Base-by-base conservation (phyloP, 2,113 vertebrate species). In the Lipophrys pholis region DNA sequence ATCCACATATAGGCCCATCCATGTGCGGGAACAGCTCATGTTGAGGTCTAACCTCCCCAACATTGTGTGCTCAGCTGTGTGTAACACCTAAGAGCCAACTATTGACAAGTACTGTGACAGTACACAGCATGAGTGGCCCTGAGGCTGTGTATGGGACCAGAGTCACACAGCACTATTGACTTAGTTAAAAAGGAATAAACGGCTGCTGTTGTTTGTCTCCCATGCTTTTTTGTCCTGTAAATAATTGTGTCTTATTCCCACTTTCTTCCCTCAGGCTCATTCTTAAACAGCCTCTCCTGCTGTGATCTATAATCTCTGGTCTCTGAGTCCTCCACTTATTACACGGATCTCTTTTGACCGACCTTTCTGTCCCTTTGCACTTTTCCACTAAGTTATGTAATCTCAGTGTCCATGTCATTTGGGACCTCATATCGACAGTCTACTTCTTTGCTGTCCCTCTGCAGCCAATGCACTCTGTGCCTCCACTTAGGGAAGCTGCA, bases 21-120 rank as follows among this genome's bases (percentile, higher is more conserved):
- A 46, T 45, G 41, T 67, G 57, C 43, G 12, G 61, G 49, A 58
- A 16, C 38, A 41, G 65, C 21, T 59, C 50, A 14, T 50, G 38
- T 21, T 49, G n/a, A 56, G 57, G 66, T 69, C 61, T 67, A 30
- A 65, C 68, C 43, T 50, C 39, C 51, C 52, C 43, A 48, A 54
- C 64, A 42, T 15, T 85, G 81, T 85, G 73, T 80, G 62, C 64
- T 87, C 86, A 88, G 83, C 81, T 90, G 85, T 79, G 67, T 73
- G 53, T 50, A 70, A 73, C 69, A 76, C 65, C 54, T 71, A 69
- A 80, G 65, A 64, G 55, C 66, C 17, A 53, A 66, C 51, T 88
- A 75, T 76, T 87, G 81, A 89, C 74, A 76, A 56, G 63, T 77
- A 64, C 51, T 83, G 76, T 57, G 72, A 62, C 73, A 61, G 66